Percentiles rank a stretch among this genome's conserved stretches.
These are phyloP conservation scores for Xylophagus ater DNA, from an alignment of 2,888 invertebrate genomes.

Conservation along the genomic window DNA sequence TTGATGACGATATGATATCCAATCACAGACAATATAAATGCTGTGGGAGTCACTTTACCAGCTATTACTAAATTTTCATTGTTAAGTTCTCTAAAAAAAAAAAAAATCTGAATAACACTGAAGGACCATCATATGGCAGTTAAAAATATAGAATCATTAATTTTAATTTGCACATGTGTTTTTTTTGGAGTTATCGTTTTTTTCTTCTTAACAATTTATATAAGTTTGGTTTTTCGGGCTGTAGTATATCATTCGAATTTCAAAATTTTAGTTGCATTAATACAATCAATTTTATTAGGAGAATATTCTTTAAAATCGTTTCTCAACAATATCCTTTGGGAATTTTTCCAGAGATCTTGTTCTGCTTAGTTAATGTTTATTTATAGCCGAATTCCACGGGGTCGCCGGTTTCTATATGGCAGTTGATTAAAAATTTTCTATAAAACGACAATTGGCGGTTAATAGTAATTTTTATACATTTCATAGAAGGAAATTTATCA, in stretches of 20 bases:
- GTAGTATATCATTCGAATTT: conserved; percentile 16
- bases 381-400: too few species aligned
- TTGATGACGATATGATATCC: conserved; percentile 65
- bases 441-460: too few species aligned
- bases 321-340: neutral
- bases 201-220: conserved; percentile 10
- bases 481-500: too few species aligned
- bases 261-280: conserved; percentile 12
- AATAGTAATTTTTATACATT: too few species aligned
- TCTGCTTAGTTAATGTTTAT: conserved; percentile 4
- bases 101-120: conserved; percentile 35
- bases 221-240: conserved; percentile 16
- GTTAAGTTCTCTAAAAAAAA: conserved; percentile 25
- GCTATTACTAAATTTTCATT: conserved; percentile 22
- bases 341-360: neutral
- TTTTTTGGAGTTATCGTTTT: conserved; percentile 16
- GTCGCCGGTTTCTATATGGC: too few species aligned
- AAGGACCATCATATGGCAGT: conserved; percentile 32
- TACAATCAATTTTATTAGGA: conserved; percentile 15
- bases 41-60: conserved; percentile 42
- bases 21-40: conserved; percentile 67
- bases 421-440: too few species aligned
- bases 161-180: conserved; percentile 17
- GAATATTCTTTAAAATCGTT: conserved; percentile 11
- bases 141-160: conserved; percentile 13